A percentile compares a stretch with the other conserved stretches of the same genome.
phyloP scores from a whole-genome alignment of 92 coral and sea anemone genomes.

The Palythoa grandiflora region DNA sequence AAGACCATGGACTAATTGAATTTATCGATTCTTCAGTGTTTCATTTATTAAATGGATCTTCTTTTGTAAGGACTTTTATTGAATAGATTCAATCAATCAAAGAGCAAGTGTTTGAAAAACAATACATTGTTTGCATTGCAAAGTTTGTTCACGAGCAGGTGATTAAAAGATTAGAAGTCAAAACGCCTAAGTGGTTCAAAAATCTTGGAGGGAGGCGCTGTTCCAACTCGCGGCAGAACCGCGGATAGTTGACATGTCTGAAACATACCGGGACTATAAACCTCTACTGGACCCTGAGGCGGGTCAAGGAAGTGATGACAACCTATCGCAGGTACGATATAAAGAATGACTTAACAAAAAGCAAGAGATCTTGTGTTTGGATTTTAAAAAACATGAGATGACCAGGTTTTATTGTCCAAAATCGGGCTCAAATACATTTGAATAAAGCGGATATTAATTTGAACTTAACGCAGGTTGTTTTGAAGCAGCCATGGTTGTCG shows the following conservation, averaged over 20 bases:
- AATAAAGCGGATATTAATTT: too few relatives aligned
- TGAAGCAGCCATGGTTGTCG: neutral
- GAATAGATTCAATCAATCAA: conserved; percentile 5
- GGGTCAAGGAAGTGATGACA: conserved; percentile 7
- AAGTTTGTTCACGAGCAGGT: conserved; percentile 21
- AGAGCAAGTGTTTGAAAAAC: conserved; percentile 7
- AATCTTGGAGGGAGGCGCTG: neutral
- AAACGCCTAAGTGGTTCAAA: neutral
- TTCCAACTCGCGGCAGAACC: neutral
- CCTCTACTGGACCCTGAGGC: conserved; percentile 39
- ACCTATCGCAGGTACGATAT: conserved; percentile 11
- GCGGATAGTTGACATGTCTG: neutral
- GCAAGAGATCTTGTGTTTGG: neutral
- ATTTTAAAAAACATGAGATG: neutral
- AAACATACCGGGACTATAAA: neutral
- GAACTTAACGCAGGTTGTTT: neutral
- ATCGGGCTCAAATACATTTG: neutral
- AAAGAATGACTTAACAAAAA: neutral
- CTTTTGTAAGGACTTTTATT: conserved; percentile 4
- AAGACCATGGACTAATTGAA: neutral
- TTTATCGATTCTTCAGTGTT: neutral
- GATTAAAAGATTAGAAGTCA: neutral
- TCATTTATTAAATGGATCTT: neutral
- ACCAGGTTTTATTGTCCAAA: neutral
- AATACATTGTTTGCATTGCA: conserved; percentile 36